These are phyloP conservation scores for Thomomys bottae DNA, from an alignment of 2,113 vertebrate species.

Conservation along the genomic window DNA sequence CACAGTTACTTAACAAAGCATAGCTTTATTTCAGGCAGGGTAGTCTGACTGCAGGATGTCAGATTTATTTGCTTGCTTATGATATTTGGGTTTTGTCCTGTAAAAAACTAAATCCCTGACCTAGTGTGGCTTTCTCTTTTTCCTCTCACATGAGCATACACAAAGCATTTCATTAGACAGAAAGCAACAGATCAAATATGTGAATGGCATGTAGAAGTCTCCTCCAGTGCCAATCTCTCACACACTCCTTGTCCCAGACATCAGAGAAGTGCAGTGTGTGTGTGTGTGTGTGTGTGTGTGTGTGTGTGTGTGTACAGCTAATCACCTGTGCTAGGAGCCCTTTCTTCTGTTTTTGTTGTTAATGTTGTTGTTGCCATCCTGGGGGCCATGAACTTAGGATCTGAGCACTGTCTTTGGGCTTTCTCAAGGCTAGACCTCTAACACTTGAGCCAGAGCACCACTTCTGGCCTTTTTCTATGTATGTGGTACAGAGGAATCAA, in stretches of 20 bases:
- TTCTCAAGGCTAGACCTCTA: too few species aligned
- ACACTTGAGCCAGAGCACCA: too few species aligned
- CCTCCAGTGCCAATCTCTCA: neutral
- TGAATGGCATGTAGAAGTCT: neutral
- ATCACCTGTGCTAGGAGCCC: neutral
- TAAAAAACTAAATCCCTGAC: neutral
- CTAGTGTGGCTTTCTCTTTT: neutral
- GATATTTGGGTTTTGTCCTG: neutral
- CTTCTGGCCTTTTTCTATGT: too few species aligned
- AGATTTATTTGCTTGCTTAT: neutral
- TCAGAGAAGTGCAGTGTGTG: neutral
- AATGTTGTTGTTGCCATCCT: too few species aligned
- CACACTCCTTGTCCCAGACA: neutral
- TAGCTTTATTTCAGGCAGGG: neutral
- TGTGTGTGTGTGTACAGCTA: neutral
- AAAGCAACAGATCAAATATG: neutral
- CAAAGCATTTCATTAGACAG: conserved; percentile 4
- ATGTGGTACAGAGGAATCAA: too few species aligned
- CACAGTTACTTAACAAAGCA: neutral
- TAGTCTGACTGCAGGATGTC: neutral
- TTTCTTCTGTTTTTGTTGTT: too few species aligned
- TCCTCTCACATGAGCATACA: neutral
- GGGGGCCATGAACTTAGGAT: too few species aligned
- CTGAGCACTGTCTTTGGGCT: too few species aligned
- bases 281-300: too few species aligned